A percentile compares a stretch with the other conserved stretches of the same genome.
Evolutionary conservation across 1,140 invertebrate species (phyloP).

Genomic region (Colletes gigas): DNA sequence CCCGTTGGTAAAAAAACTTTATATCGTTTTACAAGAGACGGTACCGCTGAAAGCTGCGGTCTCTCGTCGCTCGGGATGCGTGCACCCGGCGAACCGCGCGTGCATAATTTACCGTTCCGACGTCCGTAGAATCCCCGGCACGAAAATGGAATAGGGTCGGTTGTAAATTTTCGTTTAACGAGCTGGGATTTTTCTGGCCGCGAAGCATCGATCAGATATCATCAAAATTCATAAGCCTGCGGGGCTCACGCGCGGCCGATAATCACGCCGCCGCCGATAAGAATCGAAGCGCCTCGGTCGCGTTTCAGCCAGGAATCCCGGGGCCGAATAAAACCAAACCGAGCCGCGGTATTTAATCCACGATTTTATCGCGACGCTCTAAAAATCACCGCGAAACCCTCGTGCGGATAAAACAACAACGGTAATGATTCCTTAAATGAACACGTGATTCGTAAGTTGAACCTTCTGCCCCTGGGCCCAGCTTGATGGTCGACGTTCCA

Average conservation of each 20-base stretch:
- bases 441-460: too few relatives aligned
- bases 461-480: too few relatives aligned
- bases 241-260: slow-evolving; percentile 1
- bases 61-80: slow-evolving; percentile 32
- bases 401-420: too few relatives aligned
- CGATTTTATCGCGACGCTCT: slow-evolving; percentile 27
- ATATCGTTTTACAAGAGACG: slow-evolving; percentile 31
- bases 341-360: slow-evolving; percentile 40
- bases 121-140: slow-evolving; percentile 48
- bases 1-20: slow-evolving; percentile 38
- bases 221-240: slow-evolving; percentile 36
- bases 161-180: slow-evolving; percentile 57
- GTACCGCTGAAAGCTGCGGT: slow-evolving; percentile 37
- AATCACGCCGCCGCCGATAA: slow-evolving; percentile 32
- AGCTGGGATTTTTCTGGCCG: slow-evolving; percentile 22
- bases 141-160: slow-evolving; percentile 57
- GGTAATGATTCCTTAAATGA: too few relatives aligned
- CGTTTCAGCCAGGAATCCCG: slow-evolving; percentile 29
- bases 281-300: slow-evolving; percentile 15
- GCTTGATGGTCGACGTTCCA: too few relatives aligned
- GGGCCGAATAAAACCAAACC: slow-evolving; percentile 26
- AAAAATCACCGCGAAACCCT: slow-evolving; percentile 3
- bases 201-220: slow-evolving; percentile 48
- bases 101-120: slow-evolving; percentile 59
- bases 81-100: slow-evolving; percentile 19